These are phyloP conservation scores for Cyclopterus lumpus DNA, from an alignment of 2,797 vertebrate species.

Conservation along the genomic window DNA sequence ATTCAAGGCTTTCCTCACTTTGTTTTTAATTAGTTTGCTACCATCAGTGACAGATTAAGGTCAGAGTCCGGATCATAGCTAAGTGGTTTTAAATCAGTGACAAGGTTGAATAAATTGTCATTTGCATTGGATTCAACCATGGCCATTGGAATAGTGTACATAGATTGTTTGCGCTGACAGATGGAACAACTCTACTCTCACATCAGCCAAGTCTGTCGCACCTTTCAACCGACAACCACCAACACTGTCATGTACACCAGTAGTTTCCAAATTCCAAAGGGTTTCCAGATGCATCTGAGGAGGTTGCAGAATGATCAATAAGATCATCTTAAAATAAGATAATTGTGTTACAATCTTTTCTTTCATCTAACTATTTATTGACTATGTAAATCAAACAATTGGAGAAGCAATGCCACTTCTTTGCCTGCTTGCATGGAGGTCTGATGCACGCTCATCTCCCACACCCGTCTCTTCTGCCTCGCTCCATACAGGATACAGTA, in stretches of 20 bases:
- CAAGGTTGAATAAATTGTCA: neutral
- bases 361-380: neutral
- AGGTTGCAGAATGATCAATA: neutral
- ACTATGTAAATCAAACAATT: neutral
- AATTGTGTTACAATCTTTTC: too few relatives aligned
- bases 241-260: neutral
- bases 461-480: neutral
- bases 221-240: neutral
- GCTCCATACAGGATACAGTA: neutral
- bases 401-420: neutral
- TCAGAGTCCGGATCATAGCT: neutral
- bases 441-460: neutral
- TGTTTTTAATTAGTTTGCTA: conserved; percentile 40
- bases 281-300: neutral
- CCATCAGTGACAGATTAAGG: conserved; percentile 25
- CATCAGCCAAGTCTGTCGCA: too few relatives aligned
- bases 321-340: neutral
- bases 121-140: neutral
- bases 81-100: neutral
- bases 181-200: neutral
- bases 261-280: neutral
- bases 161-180: neutral
- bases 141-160: neutral
- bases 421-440: neutral
- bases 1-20: conserved; percentile 32